Conservation (phyloP, 2,113 vertebrate species). For the Danio rerio region DNA sequence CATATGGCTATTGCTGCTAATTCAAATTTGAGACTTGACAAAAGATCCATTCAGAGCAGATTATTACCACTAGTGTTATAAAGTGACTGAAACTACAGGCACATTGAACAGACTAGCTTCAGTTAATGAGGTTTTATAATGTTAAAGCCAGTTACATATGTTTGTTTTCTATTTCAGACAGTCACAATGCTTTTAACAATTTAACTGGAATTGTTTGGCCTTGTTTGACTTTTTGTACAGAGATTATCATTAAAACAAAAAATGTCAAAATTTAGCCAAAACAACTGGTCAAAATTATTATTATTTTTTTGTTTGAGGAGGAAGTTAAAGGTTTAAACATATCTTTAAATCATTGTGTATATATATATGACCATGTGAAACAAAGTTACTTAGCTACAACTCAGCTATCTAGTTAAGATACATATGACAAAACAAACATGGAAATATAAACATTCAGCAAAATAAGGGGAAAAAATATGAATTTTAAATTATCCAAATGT, state of each 20-base stretch:
- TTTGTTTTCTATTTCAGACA: background rate
- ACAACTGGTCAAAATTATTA: too few species aligned
- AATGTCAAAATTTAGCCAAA: too few species aligned
- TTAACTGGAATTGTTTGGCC: too few species aligned
- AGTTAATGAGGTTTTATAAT: too few species aligned
- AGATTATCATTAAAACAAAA: too few species aligned
- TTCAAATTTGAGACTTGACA: background rate
- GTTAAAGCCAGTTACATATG: background rate
- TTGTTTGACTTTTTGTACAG: too few species aligned
- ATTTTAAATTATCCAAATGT: too few species aligned
- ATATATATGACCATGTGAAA: background rate
- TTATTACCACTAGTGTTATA: conserved; percentile 4
- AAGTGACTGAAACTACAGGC: background rate
- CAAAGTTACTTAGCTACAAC: background rate
- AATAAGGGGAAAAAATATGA: too few species aligned
- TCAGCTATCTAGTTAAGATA: background rate
- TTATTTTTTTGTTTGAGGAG: too few species aligned
- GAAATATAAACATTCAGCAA: background rate
- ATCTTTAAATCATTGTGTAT: background rate
- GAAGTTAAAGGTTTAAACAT: background rate
- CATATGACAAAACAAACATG: background rate
- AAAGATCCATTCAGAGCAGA: conserved; percentile 27
- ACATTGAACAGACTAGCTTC: background rate
- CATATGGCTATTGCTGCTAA: background rate
- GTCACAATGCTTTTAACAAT: background rate